Evolutionary conservation across 2,888 invertebrate genomes (phyloP), one percentile per base, ranked within the genome.

Genomic region (Drosophila atroscutellata): DNA sequence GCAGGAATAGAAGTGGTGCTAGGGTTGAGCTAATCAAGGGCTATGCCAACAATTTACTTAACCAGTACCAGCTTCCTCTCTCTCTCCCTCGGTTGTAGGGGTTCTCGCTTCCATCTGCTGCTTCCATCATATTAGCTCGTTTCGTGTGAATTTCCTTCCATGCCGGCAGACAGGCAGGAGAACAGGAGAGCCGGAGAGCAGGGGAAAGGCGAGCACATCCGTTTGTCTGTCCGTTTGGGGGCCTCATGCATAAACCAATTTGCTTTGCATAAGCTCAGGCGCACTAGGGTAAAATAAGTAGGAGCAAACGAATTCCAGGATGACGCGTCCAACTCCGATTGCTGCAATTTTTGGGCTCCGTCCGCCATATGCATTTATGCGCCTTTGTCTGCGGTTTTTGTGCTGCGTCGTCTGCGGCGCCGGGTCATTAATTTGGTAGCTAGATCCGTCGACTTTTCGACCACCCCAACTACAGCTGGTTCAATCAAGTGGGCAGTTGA

Each of bases 1-100:
- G 55, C 13, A 45, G 57, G 42, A 37, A 7, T 8, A 39, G 45
- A 55, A 24, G n/a, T 64, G 54, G 37, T 70, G 70, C 63, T 24
- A 67, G 75, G 68, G 45, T 89, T 89, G 83, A 89, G 86, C 89
- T 85, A 89, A 85, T 85, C 85, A 85, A 89, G 83, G 87, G 79
- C 86, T 89, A 77, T 84, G 74, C 81, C 77, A 85, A 86, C 84
- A 85, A 89, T 85, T 86, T 89, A 89, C 89, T 85, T 89, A 89
- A 78, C 67, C 70, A 60, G 70, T 70, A 50, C 69, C 55, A 76
- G 60, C 61, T 54, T 11, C 72, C 54, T 36, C 61, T 8, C 9
- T 1, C 37, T 7, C 11, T 28, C 34, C 36, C 28, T 26, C 7
- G 8, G 13, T 26, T 54, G 36, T 37, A 24, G 36, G 61, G 45